phyloP scores from a whole-genome alignment of 2,113 vertebrate species.

The Herpetotheres cachinnans region DNA sequence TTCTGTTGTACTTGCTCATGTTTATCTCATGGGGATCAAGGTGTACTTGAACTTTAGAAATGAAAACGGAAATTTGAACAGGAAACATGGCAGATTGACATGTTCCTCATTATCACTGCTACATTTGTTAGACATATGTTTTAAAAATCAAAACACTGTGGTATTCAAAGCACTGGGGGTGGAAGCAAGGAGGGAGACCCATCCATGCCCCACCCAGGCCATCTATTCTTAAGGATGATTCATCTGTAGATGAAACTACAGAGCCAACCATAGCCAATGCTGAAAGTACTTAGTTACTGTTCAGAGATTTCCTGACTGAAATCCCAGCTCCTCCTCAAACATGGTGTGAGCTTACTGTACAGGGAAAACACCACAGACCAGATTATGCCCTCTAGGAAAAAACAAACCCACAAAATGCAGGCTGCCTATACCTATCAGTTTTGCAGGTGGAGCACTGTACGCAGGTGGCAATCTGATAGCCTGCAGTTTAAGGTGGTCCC shows the following conservation, averaged over 20 bases:
- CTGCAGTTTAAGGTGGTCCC: not conserved
- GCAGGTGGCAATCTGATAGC: not conserved
- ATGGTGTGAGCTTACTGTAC: not conserved
- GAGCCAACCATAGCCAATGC: not conserved
- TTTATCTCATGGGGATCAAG: constrained; percentile 31
- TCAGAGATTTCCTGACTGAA: constrained; percentile 18
- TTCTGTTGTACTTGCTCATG: not conserved
- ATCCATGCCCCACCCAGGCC: not conserved
- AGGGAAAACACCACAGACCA: not conserved
- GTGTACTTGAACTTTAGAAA: constrained; percentile 59
- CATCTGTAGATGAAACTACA: not conserved
- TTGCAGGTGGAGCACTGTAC: not conserved
- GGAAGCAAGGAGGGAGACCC: not conserved
- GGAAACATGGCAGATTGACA: constrained; percentile 42
- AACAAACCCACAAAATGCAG: not conserved
- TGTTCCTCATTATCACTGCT: constrained; percentile 50
- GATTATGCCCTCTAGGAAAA: not conserved
- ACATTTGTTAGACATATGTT: constrained; percentile 46
- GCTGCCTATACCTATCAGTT: not conserved
- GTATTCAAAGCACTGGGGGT: not conserved
- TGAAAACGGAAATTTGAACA: constrained; percentile 46
- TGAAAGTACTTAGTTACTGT: not conserved
- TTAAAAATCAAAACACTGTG: constrained; percentile 46
- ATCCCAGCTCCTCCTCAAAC: not conserved
- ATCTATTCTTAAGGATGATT: not conserved